Evolutionary conservation across 2,113 vertebrate genomes (phyloP).

Genomic region (Halichoeres trimaculatus): DNA sequence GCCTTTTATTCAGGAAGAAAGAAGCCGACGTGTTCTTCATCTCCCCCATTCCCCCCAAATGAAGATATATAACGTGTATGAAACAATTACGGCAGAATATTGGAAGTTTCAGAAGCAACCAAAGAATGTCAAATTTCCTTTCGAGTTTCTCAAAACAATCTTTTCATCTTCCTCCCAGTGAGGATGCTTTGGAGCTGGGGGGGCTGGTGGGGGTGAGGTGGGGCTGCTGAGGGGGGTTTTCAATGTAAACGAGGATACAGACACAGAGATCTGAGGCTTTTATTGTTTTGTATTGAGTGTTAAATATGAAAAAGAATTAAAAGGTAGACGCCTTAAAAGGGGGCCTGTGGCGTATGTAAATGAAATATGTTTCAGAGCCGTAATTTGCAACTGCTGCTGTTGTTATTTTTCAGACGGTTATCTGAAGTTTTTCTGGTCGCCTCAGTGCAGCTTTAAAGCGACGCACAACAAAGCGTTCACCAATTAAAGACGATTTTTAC

Average conservation of each 20-base stretch:
- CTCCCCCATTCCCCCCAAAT: conserved; percentile 82
- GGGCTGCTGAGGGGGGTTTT: conserved; percentile 30
- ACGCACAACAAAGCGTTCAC: conserved; percentile 73
- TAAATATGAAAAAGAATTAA: conserved; percentile 81
- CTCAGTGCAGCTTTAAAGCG: conserved; percentile 71
- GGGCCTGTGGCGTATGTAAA: conserved; percentile 72
- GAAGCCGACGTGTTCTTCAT: conserved; percentile 77
- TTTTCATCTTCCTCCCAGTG: conserved; percentile 80
- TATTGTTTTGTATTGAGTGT: conserved; percentile 72
- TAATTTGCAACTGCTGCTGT: conserved; percentile 75
- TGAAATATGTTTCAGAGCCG: conserved; percentile 74
- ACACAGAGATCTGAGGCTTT: conserved; percentile 78
- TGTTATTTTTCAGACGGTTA: conserved; percentile 69
- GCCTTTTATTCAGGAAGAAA: conserved; percentile 89
- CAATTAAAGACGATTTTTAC: conserved; percentile 84
- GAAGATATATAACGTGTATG: conserved; percentile 94
- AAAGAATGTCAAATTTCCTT: conserved; percentile 95
- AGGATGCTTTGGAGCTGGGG: conserved; percentile 54
- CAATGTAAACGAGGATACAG: conserved; percentile 74
- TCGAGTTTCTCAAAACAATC: conserved; percentile 84
- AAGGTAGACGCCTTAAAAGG: conserved; percentile 76
- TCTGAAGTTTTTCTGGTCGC: conserved; percentile 74
- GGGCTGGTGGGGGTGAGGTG: not conserved
- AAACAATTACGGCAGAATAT: conserved; percentile 97
- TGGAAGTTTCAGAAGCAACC: conserved; percentile 96